Percentiles rank a stretch among this genome's conserved stretches.
Conservation (phyloP, 1,140 invertebrate species). For the Phortica variegata region DNA sequence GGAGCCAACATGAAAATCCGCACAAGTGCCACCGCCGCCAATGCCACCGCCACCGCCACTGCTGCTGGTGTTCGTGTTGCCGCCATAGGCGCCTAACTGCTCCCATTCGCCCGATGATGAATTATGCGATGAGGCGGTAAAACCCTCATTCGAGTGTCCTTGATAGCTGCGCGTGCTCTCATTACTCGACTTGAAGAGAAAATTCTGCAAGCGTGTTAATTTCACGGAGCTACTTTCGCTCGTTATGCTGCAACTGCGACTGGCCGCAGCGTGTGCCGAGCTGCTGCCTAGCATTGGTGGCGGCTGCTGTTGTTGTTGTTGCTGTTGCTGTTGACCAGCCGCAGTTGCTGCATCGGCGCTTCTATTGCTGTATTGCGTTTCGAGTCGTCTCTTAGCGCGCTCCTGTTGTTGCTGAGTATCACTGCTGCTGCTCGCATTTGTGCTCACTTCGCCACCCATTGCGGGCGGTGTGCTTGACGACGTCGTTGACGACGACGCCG, state of each 20-base stretch:
- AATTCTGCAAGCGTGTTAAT: constrained; percentile 45
- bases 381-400: not conserved
- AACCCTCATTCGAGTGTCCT: constrained; percentile 50
- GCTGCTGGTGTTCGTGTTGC: constrained; percentile 16
- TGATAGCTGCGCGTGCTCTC: constrained; percentile 44
- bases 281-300: too few relatives aligned
- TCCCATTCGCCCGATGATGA: constrained; percentile 53
- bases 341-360: constrained; percentile 8
- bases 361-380: constrained; percentile 16
- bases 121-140: constrained; percentile 47
- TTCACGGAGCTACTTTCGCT: constrained; percentile 49
- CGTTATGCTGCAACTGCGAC: constrained; percentile 46
- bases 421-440: constrained; percentile 13
- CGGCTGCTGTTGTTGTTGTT: constrained; percentile 12
- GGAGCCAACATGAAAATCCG: constrained; percentile 30
- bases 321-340: not conserved
- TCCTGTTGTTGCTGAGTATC: constrained; percentile 11
- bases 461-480: not conserved
- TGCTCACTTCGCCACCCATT: constrained; percentile 50
- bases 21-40: too few relatives aligned
- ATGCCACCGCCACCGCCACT: constrained; percentile 22
- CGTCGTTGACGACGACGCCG: too few relatives aligned
- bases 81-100: constrained; percentile 34
- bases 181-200: constrained; percentile 53
- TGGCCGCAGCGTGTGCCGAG: constrained; percentile 15